Conservation (phyloP, 2,113 vertebrate species). For the Colinus virginianus region DNA sequence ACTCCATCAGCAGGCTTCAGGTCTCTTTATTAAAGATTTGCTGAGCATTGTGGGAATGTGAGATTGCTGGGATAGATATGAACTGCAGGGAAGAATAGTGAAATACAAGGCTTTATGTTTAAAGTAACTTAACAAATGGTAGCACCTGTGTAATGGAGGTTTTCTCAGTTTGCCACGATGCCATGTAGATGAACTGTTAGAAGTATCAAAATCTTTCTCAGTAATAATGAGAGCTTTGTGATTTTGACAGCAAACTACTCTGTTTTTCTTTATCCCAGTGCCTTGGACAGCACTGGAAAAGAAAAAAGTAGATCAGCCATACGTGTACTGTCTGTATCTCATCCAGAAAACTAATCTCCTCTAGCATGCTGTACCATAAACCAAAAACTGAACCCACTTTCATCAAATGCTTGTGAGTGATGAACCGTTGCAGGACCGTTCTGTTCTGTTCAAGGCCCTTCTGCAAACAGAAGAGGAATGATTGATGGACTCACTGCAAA, state of each 20-base stretch:
- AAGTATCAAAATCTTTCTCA: neutral
- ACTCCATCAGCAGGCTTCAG: slow-evolving; percentile 12
- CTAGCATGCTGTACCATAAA: slow-evolving; percentile 15
- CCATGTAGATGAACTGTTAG: neutral
- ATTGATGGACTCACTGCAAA: neutral
- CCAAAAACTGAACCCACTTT: slow-evolving; percentile 26
- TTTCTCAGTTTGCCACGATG: neutral
- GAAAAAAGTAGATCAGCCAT: neutral
- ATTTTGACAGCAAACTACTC: neutral
- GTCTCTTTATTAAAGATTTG: neutral
- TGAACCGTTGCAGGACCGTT: neutral
- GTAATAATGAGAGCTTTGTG: neutral
- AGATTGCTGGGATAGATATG: neutral
- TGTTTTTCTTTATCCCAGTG: neutral
- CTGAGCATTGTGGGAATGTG: neutral
- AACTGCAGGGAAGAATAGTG: neutral
- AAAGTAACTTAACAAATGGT: neutral
- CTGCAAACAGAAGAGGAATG: neutral
- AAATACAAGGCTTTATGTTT: neutral
- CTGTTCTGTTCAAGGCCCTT: slow-evolving; percentile 6
- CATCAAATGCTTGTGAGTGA: slow-evolving; percentile 29
- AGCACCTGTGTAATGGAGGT: neutral
- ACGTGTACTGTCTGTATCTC: neutral
- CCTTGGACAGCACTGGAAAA: slow-evolving; percentile 2
- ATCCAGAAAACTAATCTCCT: slow-evolving; percentile 44